Evolutionary conservation across 2,113 vertebrate species (phyloP).

Genomic region (Plectropomus leopardus): DNA sequence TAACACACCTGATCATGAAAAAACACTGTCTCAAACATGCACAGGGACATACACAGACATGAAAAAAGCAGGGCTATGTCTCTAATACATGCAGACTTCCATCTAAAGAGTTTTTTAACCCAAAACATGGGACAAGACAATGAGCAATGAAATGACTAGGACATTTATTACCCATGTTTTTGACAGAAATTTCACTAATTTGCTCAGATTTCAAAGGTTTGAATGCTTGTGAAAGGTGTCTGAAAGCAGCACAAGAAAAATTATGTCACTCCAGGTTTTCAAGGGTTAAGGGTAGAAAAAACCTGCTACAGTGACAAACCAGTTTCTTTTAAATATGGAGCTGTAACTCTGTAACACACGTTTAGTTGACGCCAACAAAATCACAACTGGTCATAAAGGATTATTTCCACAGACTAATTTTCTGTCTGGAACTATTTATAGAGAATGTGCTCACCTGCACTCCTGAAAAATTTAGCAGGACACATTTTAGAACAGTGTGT

Average conservation of each 20-base stretch:
- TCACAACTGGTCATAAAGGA: neutral
- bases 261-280: too few species aligned
- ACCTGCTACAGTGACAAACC: neutral
- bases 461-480: slow-evolving; percentile 59
- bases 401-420: neutral
- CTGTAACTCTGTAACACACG: neutral
- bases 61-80: too few species aligned
- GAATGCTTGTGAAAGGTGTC: too few species aligned
- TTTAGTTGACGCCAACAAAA: neutral
- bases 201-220: too few species aligned
- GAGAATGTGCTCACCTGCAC: slow-evolving; percentile 50
- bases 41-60: neutral
- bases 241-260: too few species aligned
- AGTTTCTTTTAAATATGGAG: neutral
- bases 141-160: too few species aligned
- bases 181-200: too few species aligned
- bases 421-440: slow-evolving; percentile 34
- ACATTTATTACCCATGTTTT: too few species aligned
- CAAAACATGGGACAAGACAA: too few species aligned
- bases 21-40: neutral
- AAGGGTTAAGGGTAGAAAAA: too few species aligned
- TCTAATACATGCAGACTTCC: too few species aligned
- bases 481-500: slow-evolving; percentile 43
- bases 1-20: neutral
- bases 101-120: neutral